phyloP scores from a whole-genome alignment of 2,888 invertebrate genomes.

The Drosophila mettleri region DNA sequence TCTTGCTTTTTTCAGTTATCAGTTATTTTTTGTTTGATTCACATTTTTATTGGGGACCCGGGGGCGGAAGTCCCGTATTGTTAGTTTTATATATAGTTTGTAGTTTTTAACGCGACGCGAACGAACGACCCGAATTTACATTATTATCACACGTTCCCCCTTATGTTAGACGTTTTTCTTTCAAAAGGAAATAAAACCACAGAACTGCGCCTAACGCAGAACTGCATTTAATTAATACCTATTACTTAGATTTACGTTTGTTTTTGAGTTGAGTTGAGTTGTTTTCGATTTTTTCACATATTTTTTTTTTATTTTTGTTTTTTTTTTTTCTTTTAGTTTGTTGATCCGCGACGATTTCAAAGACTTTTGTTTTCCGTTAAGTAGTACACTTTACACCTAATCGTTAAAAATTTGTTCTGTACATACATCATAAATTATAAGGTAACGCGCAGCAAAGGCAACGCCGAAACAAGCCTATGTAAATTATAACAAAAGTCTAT shows the following conservation, averaged over 20 bases:
- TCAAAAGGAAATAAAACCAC: conserved; percentile 59
- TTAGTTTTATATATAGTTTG: conserved; percentile 44
- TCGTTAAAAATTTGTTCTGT: conserved; percentile 71
- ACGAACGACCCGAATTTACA: conserved; percentile 81
- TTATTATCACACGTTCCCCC: conserved; percentile 83
- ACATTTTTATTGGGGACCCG: conserved; percentile 78
- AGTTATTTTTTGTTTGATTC: conserved; percentile 35
- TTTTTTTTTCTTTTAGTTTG: conserved; percentile 22
- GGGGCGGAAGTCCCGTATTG: conserved; percentile 84
- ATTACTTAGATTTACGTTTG: conserved; percentile 69
- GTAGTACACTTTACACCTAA: conserved; percentile 74
- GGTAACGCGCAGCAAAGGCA: conserved; percentile 18
- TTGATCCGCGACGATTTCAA: conserved; percentile 77
- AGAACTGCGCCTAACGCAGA: conserved; percentile 49
- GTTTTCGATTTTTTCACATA: conserved; percentile 30
- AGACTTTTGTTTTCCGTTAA: conserved; percentile 70
- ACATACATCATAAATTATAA: conserved; percentile 57
- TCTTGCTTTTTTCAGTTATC: conserved; percentile 22
- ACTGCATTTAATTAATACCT: conserved; percentile 70
- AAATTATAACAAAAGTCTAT: conserved; percentile 38
- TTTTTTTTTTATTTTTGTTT: conserved; percentile 10
- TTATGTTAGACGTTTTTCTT: conserved; percentile 31
- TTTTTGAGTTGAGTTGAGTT: conserved; percentile 48
- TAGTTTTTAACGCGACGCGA: conserved; percentile 80
- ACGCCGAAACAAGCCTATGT: conserved; percentile 21